These are phyloP conservation scores for Cichlasoma orientale DNA, from an alignment of 2,797 vertebrate genomes.

Conservation along the genomic window DNA sequence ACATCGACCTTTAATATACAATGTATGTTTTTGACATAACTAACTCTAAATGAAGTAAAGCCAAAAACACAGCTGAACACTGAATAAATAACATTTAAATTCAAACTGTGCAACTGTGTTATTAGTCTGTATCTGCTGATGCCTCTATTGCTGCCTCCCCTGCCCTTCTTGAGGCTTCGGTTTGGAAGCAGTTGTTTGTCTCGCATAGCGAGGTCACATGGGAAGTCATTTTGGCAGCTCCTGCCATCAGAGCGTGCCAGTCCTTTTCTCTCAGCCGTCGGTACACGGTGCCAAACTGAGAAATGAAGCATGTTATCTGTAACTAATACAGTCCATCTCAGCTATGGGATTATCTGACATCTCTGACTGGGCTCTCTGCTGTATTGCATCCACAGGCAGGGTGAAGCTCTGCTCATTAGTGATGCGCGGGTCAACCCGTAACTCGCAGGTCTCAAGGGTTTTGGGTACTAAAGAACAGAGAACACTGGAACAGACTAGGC, in stretches of 20 bases:
- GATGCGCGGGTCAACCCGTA: background rate
- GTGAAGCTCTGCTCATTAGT: slow-evolving; percentile 14
- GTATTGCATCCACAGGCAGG: slow-evolving; percentile 11
- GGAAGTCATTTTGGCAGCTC: slow-evolving; percentile 58
- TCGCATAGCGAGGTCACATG: slow-evolving; percentile 49
- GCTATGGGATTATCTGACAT: slow-evolving; percentile 58
- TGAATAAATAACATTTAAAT: background rate
- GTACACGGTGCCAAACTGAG: slow-evolving; percentile 40
- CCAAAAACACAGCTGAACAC: background rate
- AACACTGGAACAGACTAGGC: background rate
- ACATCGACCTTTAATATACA: background rate
- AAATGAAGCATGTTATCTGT: slow-evolving; percentile 67
- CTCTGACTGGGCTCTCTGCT: slow-evolving; percentile 32
- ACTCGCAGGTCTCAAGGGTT: background rate
- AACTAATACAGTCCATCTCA: slow-evolving; percentile 64
- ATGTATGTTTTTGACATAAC: background rate
- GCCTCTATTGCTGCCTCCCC: slow-evolving; percentile 9
- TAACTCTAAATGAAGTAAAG: background rate
- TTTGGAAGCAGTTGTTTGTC: slow-evolving; percentile 40
- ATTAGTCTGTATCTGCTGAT: slow-evolving; percentile 11
- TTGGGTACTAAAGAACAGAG: background rate
- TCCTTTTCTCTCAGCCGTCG: slow-evolving; percentile 42
- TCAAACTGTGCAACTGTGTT: background rate
- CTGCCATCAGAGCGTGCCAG: slow-evolving; percentile 40
- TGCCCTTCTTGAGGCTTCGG: slow-evolving; percentile 29